Evolutionary conservation across 1,140 invertebrate species (phyloP), one percentile per base, ranked within the genome.

Genomic region (Drosophila sulfurigaster): DNA sequence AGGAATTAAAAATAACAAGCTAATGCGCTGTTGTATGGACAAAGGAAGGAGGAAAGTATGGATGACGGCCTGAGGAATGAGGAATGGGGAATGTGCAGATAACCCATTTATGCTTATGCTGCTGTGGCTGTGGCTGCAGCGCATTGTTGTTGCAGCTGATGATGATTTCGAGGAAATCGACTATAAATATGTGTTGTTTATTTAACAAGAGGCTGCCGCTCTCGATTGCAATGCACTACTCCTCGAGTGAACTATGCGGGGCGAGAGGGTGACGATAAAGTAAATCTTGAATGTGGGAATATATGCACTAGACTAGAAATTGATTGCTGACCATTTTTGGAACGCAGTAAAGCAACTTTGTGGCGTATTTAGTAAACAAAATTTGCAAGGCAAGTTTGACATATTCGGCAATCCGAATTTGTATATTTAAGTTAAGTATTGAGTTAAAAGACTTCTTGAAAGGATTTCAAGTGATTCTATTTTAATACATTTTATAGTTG

Each of bases 111-210:
- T 60, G 56, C 51, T 54, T 30, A 54, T 35, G 51, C 25, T 30
- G 30, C 38, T 41, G 38, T 41, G 11, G 38, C 38, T 41, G 38
- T 41, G 38, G 11, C 38, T 41, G 8, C 3, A 10, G n/a, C 43
- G 35, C 15, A 11, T 16, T 49, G 32, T 41, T 30, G 30, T 16
- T 68, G 45, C 57, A 30, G 57, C 25, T 71, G 38, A 35, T 68
- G 60, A 10, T 72, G 66, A 82, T 82, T 54, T n/a, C 51, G 11
- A 54, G 30, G 59, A 79, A 86, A 82, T 87, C 46, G 38, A 56
- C 82, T 85, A 82, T 87, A 82, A 86, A 88, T 88, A 73, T 67
- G 73, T 66, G 41, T 82, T 85, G 82, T 87, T 85, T 85, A 87
- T 69, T 65, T 54, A 56, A 32, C 41, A 46, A 25, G 45, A 7